These are phyloP conservation scores for Chrysogorgia sp. DNA, from an alignment of 92 coral and sea anemone species.

Conservation along the genomic window DNA sequence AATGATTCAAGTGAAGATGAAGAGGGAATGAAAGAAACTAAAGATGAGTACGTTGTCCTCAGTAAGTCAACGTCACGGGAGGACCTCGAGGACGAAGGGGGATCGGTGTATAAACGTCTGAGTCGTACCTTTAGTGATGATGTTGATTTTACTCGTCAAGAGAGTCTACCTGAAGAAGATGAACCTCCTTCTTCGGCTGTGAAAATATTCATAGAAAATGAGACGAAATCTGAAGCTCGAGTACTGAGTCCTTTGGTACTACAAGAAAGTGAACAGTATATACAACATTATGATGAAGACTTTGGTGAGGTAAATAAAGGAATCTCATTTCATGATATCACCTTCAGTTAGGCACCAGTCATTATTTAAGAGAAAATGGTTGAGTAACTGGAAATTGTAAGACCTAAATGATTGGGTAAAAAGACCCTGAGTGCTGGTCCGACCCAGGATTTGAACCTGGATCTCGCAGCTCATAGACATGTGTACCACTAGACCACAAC, in stretches of 20 bases:
- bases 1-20: conserved; percentile 45
- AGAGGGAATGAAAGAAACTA: neutral
- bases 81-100: conserved; percentile 28
- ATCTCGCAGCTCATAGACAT: too few species aligned
- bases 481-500: too few species aligned
- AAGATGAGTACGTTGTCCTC: conserved; percentile 21
- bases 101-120: conserved; percentile 29
- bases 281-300: conserved; percentile 39
- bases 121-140: conserved; percentile 44
- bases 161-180: conserved; percentile 26
- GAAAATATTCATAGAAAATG: neutral
- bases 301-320: conserved; percentile 23
- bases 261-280: conserved; percentile 13
- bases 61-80: conserved; percentile 40
- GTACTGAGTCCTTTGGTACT: conserved; percentile 25
- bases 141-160: conserved; percentile 28
- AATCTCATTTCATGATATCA: neutral
- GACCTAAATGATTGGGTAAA: too few species aligned
- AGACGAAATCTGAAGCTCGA: neutral
- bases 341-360: neutral
- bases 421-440: neutral
- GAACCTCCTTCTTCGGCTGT: neutral
- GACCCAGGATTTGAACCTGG: too few species aligned
- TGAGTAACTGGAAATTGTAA: too few species aligned
- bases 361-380: neutral